A percentile compares a stretch with the other conserved stretches of the same genome.
phyloP scores from a whole-genome alignment of 1,140 invertebrate genomes.

The Ceratoteleas bidentatus region DNA sequence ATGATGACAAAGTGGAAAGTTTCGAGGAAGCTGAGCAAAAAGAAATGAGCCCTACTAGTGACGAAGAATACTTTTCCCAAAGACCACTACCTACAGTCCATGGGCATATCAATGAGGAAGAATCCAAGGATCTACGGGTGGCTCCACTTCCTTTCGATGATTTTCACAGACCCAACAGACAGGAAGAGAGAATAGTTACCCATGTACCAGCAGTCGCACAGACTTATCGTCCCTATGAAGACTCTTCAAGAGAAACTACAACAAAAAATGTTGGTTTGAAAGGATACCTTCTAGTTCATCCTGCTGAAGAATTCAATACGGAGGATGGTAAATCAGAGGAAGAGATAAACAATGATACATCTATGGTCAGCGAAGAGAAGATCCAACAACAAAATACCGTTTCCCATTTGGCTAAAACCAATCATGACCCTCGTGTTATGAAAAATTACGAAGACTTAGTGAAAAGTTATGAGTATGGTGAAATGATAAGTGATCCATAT shows the following conservation, averaged over 20 bases:
- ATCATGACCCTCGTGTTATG: constrained; percentile 6
- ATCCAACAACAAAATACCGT: constrained; percentile 19
- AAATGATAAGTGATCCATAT: neutral
- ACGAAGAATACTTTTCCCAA: constrained; percentile 31
- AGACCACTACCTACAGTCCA: constrained; percentile 14
- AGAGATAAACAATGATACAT: constrained; percentile 20
- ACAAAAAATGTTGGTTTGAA: constrained; percentile 7
- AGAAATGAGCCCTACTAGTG: constrained; percentile 35
- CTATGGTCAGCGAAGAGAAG: constrained; percentile 18
- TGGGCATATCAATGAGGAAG: constrained; percentile 67
- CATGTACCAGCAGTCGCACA: constrained; percentile 5
- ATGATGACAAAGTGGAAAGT: constrained; percentile 38
- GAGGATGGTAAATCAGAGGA: constrained; percentile 3
- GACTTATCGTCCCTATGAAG: constrained; percentile 7
- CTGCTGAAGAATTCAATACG: neutral
- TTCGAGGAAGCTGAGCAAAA: constrained; percentile 28
- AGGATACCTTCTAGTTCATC: constrained; percentile 26
- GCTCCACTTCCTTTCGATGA: constrained; percentile 75
- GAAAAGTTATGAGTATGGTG: constrained; percentile 1
- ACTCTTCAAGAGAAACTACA: constrained; percentile 1
- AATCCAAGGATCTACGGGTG: constrained; percentile 65
- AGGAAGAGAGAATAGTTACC: constrained; percentile 25
- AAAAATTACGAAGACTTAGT: constrained; percentile 8
- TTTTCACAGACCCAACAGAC: constrained; percentile 67
- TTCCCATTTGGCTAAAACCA: constrained; percentile 5